phyloP scores from a whole-genome alignment of 2,888 invertebrate species.

The Drosophila yooni region DNA sequence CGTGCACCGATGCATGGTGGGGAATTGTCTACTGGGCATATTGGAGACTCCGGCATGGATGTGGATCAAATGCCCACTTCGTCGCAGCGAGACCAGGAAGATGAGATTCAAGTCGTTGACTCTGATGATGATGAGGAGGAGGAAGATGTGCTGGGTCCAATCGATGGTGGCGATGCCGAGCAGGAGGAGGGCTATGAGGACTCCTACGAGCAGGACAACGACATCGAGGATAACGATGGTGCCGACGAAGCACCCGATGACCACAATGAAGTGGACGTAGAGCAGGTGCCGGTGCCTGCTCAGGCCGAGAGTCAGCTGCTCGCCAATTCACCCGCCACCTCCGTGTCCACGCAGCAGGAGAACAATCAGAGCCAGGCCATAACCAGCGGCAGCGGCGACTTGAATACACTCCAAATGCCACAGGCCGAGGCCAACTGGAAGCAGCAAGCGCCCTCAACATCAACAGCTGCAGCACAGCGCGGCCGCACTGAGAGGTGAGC shows the following conservation, averaged over 20 bases:
- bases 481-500: constrained; percentile 79
- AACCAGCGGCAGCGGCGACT: constrained; percentile 91
- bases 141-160: constrained; percentile 83
- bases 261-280: constrained; percentile 87
- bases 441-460: constrained; percentile 81
- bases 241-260: constrained; percentile 85
- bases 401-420: constrained; percentile 79
- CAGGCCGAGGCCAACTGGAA: constrained; percentile 78
- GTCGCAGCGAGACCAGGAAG: constrained; percentile 94
- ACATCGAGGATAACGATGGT: constrained; percentile 87
- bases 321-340: constrained; percentile 55
- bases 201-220: constrained; percentile 85
- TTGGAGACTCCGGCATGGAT: constrained; percentile 87
- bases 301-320: constrained; percentile 62
- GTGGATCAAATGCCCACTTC: constrained; percentile 95
- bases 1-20: constrained; percentile 80
- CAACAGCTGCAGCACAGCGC: constrained; percentile 70
- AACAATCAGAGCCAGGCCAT: constrained; percentile 89
- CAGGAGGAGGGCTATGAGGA: constrained; percentile 88
- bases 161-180: constrained; percentile 86
- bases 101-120: constrained; percentile 92
- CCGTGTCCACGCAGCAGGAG: constrained; percentile 81
- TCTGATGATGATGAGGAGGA: constrained; percentile 92
- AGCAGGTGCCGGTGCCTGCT: constrained; percentile 87
- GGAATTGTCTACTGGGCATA: constrained; percentile 85